A percentile compares a stretch with the other conserved stretches of the same genome.
These are phyloP conservation scores for Rhombomys opimus DNA, from an alignment of 2,113 vertebrate genomes.

Conservation along the genomic window DNA sequence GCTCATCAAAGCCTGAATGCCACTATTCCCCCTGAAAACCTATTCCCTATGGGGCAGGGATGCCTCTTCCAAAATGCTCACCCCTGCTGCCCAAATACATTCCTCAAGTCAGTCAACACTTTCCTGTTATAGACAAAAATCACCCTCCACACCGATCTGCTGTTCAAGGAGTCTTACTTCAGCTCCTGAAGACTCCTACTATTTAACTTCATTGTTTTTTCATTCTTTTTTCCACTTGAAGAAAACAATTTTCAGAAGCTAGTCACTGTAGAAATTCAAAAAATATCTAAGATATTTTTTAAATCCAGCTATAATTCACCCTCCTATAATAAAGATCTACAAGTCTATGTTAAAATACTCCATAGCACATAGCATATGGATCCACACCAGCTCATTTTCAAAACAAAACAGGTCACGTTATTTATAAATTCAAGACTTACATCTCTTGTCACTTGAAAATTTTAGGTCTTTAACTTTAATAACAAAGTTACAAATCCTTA, in stretches of 20 bases:
- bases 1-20: background rate
- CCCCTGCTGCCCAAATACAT: background rate
- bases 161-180: background rate
- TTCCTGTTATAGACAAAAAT: background rate
- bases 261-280: constrained; percentile 46
- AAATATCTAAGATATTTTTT: background rate
- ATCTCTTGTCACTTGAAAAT: background rate
- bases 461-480: constrained; percentile 34
- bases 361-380: background rate
- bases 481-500: constrained; percentile 22
- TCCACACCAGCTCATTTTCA: background rate
- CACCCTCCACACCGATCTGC: background rate
- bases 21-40: background rate
- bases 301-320: background rate
- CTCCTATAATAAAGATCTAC: background rate
- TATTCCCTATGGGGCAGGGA: background rate
- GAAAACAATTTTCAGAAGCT: constrained; percentile 41
- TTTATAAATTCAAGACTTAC: background rate
- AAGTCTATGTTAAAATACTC: background rate
- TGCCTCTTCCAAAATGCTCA: background rate
- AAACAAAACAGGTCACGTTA: background rate
- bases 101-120: background rate
- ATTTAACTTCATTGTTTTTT: background rate
- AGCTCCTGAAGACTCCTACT: background rate
- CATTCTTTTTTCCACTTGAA: background rate